These are phyloP conservation scores for Gibbula magus DNA, from an alignment of 2,888 invertebrate genomes.

Conservation along the genomic window DNA sequence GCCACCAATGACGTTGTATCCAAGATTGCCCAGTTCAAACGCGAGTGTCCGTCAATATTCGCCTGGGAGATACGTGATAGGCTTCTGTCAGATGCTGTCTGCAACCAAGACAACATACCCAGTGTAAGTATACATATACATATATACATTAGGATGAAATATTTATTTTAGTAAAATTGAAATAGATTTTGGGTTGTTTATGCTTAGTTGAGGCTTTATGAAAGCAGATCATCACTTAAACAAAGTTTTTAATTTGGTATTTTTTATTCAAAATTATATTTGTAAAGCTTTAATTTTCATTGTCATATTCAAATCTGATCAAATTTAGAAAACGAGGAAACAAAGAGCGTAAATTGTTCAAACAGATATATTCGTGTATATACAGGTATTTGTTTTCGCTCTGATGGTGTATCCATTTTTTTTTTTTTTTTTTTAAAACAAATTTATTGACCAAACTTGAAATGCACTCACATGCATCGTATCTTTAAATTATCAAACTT, in stretches of 20 bases:
- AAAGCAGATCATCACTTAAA: not conserved
- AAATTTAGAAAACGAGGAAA: too few species aligned
- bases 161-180: not conserved
- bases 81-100: conserved; percentile 90
- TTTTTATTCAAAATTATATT: too few species aligned
- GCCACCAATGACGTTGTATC: conserved; percentile 96
- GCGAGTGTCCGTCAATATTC: conserved; percentile 96
- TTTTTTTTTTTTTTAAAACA: too few species aligned
- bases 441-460: too few species aligned
- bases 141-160: not conserved
- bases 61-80: conserved; percentile 97
- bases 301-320: too few species aligned
- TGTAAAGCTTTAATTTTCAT: too few species aligned
- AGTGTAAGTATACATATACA: conserved; percentile 83
- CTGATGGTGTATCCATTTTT: too few species aligned
- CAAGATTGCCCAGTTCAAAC: conserved; percentile 93
- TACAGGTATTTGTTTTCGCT: not conserved
- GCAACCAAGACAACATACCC: conserved; percentile 85
- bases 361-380: too few species aligned
- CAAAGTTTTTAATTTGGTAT: too few species aligned
- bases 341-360: too few species aligned
- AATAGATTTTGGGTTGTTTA: not conserved
- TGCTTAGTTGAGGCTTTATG: not conserved
- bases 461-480: too few species aligned
- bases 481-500: too few species aligned